phyloP scores from a whole-genome alignment of 1,140 invertebrate genomes.

The Drosophila fuyamai region DNA sequence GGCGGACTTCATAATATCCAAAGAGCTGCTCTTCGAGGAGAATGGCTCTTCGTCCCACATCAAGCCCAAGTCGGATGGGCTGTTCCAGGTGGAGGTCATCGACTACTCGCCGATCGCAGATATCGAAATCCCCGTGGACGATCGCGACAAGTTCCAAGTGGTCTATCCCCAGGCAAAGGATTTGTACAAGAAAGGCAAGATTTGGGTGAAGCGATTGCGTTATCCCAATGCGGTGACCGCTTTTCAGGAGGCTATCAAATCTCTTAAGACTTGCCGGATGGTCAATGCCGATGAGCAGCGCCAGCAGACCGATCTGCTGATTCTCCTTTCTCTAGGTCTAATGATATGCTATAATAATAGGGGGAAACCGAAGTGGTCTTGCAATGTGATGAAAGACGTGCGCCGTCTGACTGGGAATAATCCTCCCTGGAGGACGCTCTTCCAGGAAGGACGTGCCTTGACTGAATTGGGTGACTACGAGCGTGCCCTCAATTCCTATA shows the following conservation, averaged over 20 bases:
- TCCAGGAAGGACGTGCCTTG: constrained; percentile 87
- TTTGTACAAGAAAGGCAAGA: constrained; percentile 63
- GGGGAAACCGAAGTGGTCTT: constrained; percentile 86
- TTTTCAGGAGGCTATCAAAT: constrained; percentile 84
- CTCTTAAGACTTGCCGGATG: constrained; percentile 86
- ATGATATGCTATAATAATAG: constrained; percentile 89
- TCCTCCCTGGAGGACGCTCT: constrained; percentile 86
- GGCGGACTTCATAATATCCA: constrained; percentile 88
- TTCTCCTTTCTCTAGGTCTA: constrained; percentile 88
- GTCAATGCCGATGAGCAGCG: constrained; percentile 87
- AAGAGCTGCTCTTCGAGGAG: constrained; percentile 85
- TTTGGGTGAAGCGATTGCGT: constrained; percentile 56
- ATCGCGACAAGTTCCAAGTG: constrained; percentile 85
- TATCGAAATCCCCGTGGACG: constrained; percentile 77
- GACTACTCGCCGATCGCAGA: constrained; percentile 85
- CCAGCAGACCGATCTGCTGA: constrained; percentile 86
- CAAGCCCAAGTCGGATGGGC: constrained; percentile 80
- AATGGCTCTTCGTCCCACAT: no score
- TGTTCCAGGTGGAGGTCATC: constrained; percentile 86
- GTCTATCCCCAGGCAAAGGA: constrained; percentile 81
- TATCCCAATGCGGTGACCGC: constrained; percentile 65
- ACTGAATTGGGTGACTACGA: constrained; percentile 85
- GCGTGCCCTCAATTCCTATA: constrained; percentile 16
- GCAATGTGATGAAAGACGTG: constrained; percentile 86
- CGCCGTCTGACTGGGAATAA: constrained; percentile 83